Evolutionary conservation across 2,888 invertebrate species (phyloP), one percentile per base, ranked within the genome.

Genomic region (Ferdinandea cuprea): DNA sequence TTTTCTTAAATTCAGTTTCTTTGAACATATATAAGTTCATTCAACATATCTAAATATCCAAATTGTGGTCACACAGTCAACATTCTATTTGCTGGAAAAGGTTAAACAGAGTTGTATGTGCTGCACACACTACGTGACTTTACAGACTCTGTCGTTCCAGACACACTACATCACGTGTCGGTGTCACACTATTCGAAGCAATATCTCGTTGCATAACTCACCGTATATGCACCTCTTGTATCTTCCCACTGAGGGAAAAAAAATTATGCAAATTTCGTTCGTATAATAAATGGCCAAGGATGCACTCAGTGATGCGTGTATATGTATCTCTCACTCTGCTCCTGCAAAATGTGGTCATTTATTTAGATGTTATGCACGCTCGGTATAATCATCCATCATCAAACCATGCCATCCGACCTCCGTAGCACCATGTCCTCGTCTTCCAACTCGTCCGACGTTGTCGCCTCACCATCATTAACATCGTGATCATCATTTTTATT

Each of bases 251-350:
- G 6, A 6, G 25, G 3, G 21, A 8, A 42, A 50, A 56, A 68
- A 71, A 63, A 40, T 30, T 68, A 83, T 83, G 78, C 72, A 78
- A 78, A 72, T 78, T 72, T 56, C 44, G 7, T 30, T 68, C 56
- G 19, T 58, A 78, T 78, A 78, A 83, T 78, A 78, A 73, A 83
- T 83, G 61, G 52, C 78, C 54, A 78, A 50, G 83, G 78, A 83
- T 73, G 83, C 78, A 73, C 50, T 73, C 77, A 72, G 61, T 72
- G 65, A 72, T 44, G 77, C 77, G 48, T 56, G 46, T 54, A 40
- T 40, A 13, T 13, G 13, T 54, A 48, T 44, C 58, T 37, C 42
- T 13, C 48, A 35, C 25, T 13, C 11, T 9, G 3, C 9, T 13
- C 6, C 17, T 30, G 42, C 32, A 72, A 52, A 83, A 78, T 73